Evolutionary conservation across 2,888 invertebrate species (phyloP), one percentile per base, ranked within the genome.

Genomic region (Homarus gammarus): DNA sequence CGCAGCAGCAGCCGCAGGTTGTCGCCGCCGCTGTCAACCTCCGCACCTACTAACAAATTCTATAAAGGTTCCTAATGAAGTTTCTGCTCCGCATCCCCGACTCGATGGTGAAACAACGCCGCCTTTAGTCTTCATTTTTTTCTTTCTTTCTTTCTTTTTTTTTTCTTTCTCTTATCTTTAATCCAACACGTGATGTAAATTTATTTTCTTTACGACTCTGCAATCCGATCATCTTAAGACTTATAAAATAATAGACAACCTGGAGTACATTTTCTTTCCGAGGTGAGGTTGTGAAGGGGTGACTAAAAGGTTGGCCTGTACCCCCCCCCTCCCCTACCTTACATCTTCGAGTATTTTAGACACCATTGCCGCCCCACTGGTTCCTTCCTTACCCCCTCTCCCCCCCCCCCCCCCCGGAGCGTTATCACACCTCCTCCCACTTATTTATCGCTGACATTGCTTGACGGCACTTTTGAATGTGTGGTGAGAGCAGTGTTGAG

Each of bases 401-500:
- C 1, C 12, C 44, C 1, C 6, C 44, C 44, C 44, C 51, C 64
- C 64, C 81, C 61, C 38, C 38, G 81, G 40, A 68, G 27, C 49
- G 68, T 68, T 82, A 82, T 68, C 82, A 40, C 81, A 64, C 82
- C 68, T 36, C 79, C 36, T 68, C 79, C 36, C 82, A 82, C 82
- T 68, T 68, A 82, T 82, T 82, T 82, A 70, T 82, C 82, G 31
- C 36, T 68, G 82, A 82, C 82, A 82, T 38, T 68, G 38, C 81
- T 27, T 81, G 81, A 81, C 64, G 81, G 61, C 64, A 81, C 81
- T 81, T 81, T 81, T 81, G 81, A 81, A 81, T 61, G 38, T 68
- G 68, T 64, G 82, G 31, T 68, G 68, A 68, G 56, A 44, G 82
- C 68, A 82, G 82, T 38, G 82, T 12, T 18, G 56, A 10, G 22